These are phyloP conservation scores for Cynoglossus semilaevis DNA, from an alignment of 2,113 vertebrate species.

Conservation along the genomic window DNA sequence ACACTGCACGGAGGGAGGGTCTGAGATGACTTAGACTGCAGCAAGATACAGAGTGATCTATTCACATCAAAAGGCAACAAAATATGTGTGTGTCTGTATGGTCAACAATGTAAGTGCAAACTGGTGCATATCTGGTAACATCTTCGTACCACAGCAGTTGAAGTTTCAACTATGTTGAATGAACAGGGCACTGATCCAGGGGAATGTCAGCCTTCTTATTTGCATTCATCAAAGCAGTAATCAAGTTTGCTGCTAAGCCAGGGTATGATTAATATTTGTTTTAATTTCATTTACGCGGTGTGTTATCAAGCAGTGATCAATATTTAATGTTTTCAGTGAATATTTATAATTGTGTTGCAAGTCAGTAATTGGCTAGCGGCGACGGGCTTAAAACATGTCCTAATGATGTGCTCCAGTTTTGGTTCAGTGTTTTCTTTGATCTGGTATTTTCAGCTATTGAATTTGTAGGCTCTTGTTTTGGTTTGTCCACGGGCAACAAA, in stretches of 20 bases:
- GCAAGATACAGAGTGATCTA: constrained; percentile 41
- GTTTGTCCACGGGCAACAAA: too few relatives aligned
- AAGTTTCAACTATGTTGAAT: constrained; percentile 49
- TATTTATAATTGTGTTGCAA: constrained; percentile 68
- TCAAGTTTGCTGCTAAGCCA: constrained; percentile 59
- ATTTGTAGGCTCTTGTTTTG: too few relatives aligned
- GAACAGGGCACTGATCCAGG: constrained; percentile 36
- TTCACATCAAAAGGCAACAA: constrained; percentile 46
- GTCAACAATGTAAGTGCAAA: constrained; percentile 42
- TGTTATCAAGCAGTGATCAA: constrained; percentile 70
- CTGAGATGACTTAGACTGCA: constrained; percentile 52
- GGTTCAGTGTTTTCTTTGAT: too few relatives aligned
- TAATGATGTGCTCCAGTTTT: too few relatives aligned
- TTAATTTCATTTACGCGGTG: constrained; percentile 67
- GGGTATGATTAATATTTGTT: constrained; percentile 76
- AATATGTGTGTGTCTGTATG: constrained; percentile 29
- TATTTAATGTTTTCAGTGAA: constrained; percentile 73
- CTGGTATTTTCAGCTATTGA: too few relatives aligned
- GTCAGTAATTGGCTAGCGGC: constrained; percentile 53
- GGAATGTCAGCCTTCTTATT: constrained; percentile 32
- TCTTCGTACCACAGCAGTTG: constrained; percentile 24
- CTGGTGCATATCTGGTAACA: constrained; percentile 17
- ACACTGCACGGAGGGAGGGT: constrained; percentile 33
- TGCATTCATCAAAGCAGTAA: constrained; percentile 49
- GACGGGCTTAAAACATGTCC: too few relatives aligned